Evolutionary conservation across 2,888 invertebrate genomes (phyloP).

Genomic region (Tetropium fuscum): DNA sequence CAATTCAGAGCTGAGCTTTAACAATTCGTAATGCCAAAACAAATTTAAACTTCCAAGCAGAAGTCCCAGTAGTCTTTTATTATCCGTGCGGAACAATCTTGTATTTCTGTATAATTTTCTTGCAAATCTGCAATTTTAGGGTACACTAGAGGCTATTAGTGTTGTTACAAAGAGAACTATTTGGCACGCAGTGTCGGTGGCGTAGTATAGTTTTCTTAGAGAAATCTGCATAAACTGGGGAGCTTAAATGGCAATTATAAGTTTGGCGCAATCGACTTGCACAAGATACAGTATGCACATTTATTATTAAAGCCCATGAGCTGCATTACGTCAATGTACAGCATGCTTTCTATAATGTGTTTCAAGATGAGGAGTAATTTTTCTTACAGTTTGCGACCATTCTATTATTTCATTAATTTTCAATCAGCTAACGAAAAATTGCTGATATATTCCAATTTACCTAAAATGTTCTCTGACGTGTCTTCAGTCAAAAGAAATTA

Average conservation of each 20-base stretch:
- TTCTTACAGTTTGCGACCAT: no score
- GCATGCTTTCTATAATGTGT: no score
- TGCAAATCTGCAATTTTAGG: conserved; percentile 40
- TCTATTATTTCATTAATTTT: no score
- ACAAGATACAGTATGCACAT: conserved; percentile 33
- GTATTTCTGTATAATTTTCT: conserved; percentile 45
- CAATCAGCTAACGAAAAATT: no score
- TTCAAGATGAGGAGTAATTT: no score
- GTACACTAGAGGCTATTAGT: conserved; percentile 34
- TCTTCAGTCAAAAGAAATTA: no score
- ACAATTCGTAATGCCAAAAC: conserved; percentile 32
- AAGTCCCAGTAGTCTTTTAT: conserved; percentile 32
- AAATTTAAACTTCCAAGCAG: conserved; percentile 31
- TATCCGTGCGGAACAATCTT: conserved; percentile 42
- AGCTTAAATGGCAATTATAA: conserved; percentile 50
- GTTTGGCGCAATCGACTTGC: conserved; percentile 46
- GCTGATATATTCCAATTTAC: no score
- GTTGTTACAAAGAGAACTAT: conserved; percentile 36
- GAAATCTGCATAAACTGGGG: conserved; percentile 35
- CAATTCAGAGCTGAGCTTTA: conserved; percentile 28
- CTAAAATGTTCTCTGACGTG: no score
- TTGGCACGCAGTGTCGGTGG: conserved; percentile 43
- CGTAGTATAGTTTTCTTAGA: conserved; percentile 40
- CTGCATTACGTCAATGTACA: no score
- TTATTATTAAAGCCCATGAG: no score